Conservation (phyloP, 1,140 invertebrate genomes). For the Drosophila santomea region DNA sequence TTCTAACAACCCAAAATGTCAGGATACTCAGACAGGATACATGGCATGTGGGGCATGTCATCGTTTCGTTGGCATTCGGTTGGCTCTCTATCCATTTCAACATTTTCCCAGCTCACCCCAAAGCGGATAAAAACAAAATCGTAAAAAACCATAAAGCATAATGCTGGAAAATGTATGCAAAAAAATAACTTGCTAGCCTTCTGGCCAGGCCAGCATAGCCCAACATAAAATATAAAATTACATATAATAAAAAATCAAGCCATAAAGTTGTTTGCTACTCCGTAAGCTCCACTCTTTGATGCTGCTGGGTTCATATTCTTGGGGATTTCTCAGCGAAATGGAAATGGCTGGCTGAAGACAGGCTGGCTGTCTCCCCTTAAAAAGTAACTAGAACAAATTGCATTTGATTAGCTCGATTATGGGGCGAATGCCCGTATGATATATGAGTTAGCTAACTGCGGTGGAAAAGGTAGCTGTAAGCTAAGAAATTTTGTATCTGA, state of each 20-base stretch:
- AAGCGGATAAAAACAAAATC: slow-evolving; percentile 72
- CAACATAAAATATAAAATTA: slow-evolving; percentile 75
- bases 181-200: slow-evolving; percentile 51
- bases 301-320: slow-evolving; percentile 34
- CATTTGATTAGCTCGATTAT: slow-evolving; percentile 51
- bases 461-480: not conserved
- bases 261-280: slow-evolving; percentile 64
- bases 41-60: slow-evolving; percentile 71
- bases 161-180: slow-evolving; percentile 76
- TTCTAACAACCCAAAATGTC: slow-evolving; percentile 60
- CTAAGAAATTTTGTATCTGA: not conserved
- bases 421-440: slow-evolving; percentile 12
- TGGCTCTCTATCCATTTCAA: slow-evolving; percentile 24
- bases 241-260: slow-evolving; percentile 78
- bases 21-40: slow-evolving; percentile 62
- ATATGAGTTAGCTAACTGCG: slow-evolving; percentile 27
- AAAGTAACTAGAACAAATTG: slow-evolving; percentile 66
- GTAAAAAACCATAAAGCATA: slow-evolving; percentile 77
- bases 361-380: not conserved
- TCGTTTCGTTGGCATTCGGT: slow-evolving; percentile 57
- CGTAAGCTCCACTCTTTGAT: slow-evolving; percentile 49
- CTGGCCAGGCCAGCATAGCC: slow-evolving; percentile 41
- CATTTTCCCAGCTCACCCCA: slow-evolving; percentile 29
- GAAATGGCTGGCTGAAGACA: not conserved
- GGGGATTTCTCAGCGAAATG: not conserved